A percentile compares a stretch with the other conserved stretches of the same genome.
phyloP scores from a whole-genome alignment of 2,888 invertebrate species.

The Anthophora plumipes region DNA sequence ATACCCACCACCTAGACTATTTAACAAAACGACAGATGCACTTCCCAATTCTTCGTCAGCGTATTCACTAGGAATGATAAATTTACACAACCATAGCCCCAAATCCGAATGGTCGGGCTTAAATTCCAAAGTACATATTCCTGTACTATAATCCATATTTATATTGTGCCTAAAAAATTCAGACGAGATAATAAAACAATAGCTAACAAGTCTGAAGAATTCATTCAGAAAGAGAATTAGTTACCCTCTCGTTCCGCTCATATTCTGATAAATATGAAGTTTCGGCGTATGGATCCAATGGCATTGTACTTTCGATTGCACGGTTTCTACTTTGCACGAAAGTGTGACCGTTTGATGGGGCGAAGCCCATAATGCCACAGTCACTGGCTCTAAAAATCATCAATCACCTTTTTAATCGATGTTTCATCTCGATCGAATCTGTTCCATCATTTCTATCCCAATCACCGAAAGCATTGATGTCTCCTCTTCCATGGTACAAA shows the following conservation, averaged over 20 bases:
- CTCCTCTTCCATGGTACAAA: slow-evolving; percentile 38
- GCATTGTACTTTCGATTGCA: slow-evolving; percentile 75
- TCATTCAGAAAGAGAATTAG: background rate
- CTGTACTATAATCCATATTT: slow-evolving; percentile 78
- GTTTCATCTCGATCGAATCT: no score
- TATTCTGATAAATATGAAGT: slow-evolving; percentile 70
- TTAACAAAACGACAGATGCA: slow-evolving; percentile 78
- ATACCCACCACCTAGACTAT: slow-evolving; percentile 60
- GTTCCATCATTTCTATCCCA: slow-evolving; percentile 36
- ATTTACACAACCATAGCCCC: slow-evolving; percentile 82
- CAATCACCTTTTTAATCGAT: slow-evolving; percentile 35
- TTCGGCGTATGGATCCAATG: slow-evolving; percentile 80
- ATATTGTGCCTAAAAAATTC: slow-evolving; percentile 74
- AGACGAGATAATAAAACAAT: background rate
- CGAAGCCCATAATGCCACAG: slow-evolving; percentile 80
- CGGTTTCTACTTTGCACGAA: slow-evolving; percentile 78
- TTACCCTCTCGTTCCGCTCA: slow-evolving; percentile 70
- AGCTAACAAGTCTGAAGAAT: background rate
- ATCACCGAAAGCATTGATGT: slow-evolving; percentile 63
- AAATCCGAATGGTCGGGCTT: slow-evolving; percentile 79
- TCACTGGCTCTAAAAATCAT: slow-evolving; percentile 80
- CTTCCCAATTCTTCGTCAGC: slow-evolving; percentile 76
- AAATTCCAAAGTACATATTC: slow-evolving; percentile 81
- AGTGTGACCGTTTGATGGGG: slow-evolving; percentile 81
- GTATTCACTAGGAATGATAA: slow-evolving; percentile 69